phyloP scores from a whole-genome alignment of 2,113 vertebrate species.

The Hemibagrus wyckioides region DNA sequence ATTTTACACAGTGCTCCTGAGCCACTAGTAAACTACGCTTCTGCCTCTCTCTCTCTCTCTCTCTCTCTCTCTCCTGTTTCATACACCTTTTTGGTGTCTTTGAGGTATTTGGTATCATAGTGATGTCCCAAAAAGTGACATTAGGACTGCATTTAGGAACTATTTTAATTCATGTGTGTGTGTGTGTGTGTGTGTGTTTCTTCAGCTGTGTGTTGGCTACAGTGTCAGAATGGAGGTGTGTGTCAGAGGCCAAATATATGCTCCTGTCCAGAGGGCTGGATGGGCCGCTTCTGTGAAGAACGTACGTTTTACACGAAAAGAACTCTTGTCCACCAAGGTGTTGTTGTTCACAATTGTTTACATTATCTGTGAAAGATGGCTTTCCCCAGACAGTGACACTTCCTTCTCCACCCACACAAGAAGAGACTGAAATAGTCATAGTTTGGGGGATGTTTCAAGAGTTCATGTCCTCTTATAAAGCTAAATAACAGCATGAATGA shows the following conservation, averaged over 20 bases:
- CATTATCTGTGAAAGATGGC: not conserved
- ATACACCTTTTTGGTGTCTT: not conserved
- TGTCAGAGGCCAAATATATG: constrained; percentile 93
- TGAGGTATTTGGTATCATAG: not conserved
- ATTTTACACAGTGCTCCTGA: not conserved
- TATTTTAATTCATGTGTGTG: not conserved
- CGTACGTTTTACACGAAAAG: constrained; percentile 82
- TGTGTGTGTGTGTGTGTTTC: constrained; percentile 72
- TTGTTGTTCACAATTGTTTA: not conserved
- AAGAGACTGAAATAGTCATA: too few species aligned
- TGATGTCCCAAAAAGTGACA: not conserved
- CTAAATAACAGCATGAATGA: too few species aligned
- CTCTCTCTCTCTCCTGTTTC: not conserved
- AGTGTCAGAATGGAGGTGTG: constrained; percentile 91
- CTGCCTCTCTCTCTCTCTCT: not conserved
- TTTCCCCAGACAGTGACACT: not conserved
- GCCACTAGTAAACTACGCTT: not conserved
- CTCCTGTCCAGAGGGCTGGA: constrained; percentile 92
- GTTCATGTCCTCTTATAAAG: too few species aligned
- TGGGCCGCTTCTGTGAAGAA: constrained; percentile 94
- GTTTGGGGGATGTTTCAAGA: too few species aligned
- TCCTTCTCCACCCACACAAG: too few species aligned
- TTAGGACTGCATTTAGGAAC: not conserved
- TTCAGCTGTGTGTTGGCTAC: constrained; percentile 90
- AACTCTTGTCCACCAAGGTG: too few species aligned